Evolutionary conservation across 2,113 vertebrate genomes (phyloP).

Genomic region (Scalopus aquaticus): DNA sequence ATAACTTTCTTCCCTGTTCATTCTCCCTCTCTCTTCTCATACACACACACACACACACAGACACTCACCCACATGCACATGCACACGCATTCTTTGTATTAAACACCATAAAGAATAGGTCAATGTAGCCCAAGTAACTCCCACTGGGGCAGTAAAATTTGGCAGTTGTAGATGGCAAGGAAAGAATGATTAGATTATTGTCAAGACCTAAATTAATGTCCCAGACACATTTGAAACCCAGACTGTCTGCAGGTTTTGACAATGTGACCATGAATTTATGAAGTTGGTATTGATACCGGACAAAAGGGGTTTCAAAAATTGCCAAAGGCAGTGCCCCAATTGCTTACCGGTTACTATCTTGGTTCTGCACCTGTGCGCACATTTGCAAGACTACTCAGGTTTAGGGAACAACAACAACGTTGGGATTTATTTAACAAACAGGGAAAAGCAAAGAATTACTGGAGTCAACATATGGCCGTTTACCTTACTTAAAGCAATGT

Average conservation of each 20-base stretch:
- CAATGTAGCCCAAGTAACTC: not conserved
- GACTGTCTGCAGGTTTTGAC: not conserved
- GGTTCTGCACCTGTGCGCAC: too few relatives aligned
- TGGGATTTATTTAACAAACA: too few relatives aligned
- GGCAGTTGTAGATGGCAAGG: not conserved
- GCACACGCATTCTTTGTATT: not conserved
- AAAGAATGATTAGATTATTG: not conserved
- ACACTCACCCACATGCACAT: fast-evolving
- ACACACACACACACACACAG: fast-evolving
- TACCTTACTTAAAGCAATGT: too few relatives aligned
- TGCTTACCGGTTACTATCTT: too few relatives aligned
- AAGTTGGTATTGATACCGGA: too few relatives aligned
- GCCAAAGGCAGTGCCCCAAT: too few relatives aligned
- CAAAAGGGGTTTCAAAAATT: too few relatives aligned
- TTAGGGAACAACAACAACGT: too few relatives aligned
- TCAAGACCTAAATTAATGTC: not conserved
- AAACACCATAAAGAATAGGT: not conserved
- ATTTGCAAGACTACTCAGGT: too few relatives aligned
- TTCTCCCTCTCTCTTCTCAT: not conserved
- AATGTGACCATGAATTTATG: not conserved
- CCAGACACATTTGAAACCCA: not conserved
- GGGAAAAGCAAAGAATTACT: too few relatives aligned
- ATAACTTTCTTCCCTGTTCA: not conserved
- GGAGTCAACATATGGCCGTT: too few relatives aligned
- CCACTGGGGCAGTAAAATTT: not conserved